Evolutionary conservation across 2,113 vertebrate genomes (phyloP), one percentile per base, ranked within the genome.

Genomic region (Poeciliopsis turrubarensis): DNA sequence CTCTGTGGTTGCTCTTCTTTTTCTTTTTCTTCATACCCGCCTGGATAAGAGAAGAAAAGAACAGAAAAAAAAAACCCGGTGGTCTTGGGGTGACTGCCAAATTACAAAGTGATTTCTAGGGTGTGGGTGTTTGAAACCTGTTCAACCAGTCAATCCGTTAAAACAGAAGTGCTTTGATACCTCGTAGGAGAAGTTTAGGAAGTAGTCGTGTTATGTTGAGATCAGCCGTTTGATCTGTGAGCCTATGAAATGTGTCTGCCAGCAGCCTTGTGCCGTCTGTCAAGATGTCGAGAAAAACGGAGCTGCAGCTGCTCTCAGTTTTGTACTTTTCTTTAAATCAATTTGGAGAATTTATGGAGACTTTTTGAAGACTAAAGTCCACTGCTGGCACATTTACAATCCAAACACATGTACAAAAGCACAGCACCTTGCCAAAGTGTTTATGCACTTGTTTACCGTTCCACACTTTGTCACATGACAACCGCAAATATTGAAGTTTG

Each of bases 11-110:
- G 65, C 73, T 39, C 79, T 74, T 78, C 65, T 54, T 25, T 68
- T 68, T 68, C 8, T 41, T 41, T 41, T 41, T 19, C 34, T 39
- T 41, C 26, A n/a, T 66, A 0, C n/a, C 10, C 32, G 27, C 51
- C 51, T 61, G 15, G n/a, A 25, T 14, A 29, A 75, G 79, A 71
- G 77, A 77, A 31, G 68, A 63, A 68, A 86, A 63, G 69, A 84
- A 65, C 60, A 66, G 84, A 37, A 37, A 37, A 37, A 82, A 70
- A 78, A 47, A 47, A 19, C 17, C 62, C 32, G 72, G 37, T 70
- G 71, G 80, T 86, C 65, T 70, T 79, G 67, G 65, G 67, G 68
- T 77, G 81, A 85, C 80, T 79, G 73, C 73, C 51, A 75, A 82
- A 85, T 84, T 78, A 81, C 66, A 75, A 77, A 82, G 75, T 62